Conservation (phyloP, 2,888 invertebrate species). For the Catocala sponsa region DNA sequence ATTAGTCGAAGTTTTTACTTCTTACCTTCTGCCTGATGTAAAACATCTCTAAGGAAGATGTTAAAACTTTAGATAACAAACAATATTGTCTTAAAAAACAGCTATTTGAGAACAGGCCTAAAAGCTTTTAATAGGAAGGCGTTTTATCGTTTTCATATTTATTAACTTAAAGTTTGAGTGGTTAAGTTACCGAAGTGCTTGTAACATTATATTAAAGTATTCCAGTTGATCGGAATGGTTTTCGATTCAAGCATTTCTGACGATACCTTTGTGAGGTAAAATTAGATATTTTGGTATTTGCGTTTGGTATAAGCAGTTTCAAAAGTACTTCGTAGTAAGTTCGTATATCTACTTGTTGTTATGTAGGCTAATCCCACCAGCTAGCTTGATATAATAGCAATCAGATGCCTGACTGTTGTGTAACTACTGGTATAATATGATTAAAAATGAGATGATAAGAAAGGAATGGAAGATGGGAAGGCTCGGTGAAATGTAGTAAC, state of each 20-base stretch:
- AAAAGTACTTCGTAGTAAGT: too few species aligned
- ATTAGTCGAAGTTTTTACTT: background rate
- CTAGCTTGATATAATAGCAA: too few species aligned
- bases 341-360: too few species aligned
- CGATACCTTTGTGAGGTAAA: constrained; percentile 10
- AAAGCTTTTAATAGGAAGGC: constrained; percentile 23
- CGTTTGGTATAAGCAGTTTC: background rate
- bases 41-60: constrained; percentile 9
- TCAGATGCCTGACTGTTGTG: too few species aligned
- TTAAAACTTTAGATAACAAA: constrained; percentile 13
- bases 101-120: constrained; percentile 19
- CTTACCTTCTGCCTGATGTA: background rate
- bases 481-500: too few species aligned
- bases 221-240: constrained; percentile 2
- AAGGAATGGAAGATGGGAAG: too few species aligned
- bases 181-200: constrained; percentile 23
- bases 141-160: constrained; percentile 33
- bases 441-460: too few species aligned
- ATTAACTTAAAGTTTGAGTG: constrained; percentile 33
- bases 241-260: constrained; percentile 10
- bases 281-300: constrained; percentile 22
- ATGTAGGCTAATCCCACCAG: too few species aligned
- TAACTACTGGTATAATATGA: too few species aligned
- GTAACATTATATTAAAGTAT: constrained; percentile 24
- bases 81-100: background rate